phyloP scores from a whole-genome alignment of 2,797 vertebrate genomes.

The Synaphobranchus kaupii region DNA sequence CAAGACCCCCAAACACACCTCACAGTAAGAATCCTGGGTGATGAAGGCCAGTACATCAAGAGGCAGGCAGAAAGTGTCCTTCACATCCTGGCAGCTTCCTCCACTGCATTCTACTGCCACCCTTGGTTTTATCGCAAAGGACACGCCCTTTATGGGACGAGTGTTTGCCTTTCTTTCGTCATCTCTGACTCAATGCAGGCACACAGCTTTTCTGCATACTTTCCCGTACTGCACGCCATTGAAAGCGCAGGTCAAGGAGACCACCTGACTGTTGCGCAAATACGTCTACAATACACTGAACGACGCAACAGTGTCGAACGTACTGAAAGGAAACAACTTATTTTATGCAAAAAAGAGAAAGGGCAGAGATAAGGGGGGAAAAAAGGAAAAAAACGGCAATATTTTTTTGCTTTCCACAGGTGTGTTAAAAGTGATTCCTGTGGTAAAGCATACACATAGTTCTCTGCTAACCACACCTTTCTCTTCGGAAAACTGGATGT shows the following conservation, averaged over 20 bases:
- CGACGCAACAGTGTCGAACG: neutral
- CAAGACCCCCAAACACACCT: neutral
- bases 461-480: neutral
- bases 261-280: neutral
- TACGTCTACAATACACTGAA: neutral
- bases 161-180: constrained; percentile 8
- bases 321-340: neutral
- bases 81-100: neutral
- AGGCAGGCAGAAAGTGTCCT: neutral
- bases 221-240: neutral
- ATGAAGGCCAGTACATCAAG: neutral
- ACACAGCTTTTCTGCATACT: neutral
- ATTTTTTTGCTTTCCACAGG: neutral
- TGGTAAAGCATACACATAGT: neutral
- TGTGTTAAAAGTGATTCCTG: neutral
- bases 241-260: neutral
- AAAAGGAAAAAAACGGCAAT: neutral
- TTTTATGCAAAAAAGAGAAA: neutral
- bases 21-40: neutral
- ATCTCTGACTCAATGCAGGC: neutral
- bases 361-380: neutral
- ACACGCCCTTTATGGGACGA: neutral
- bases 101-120: neutral
- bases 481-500: neutral
- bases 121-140: neutral